phyloP scores from a whole-genome alignment of 2,888 invertebrate species.

The Acanthopleura granulata region DNA sequence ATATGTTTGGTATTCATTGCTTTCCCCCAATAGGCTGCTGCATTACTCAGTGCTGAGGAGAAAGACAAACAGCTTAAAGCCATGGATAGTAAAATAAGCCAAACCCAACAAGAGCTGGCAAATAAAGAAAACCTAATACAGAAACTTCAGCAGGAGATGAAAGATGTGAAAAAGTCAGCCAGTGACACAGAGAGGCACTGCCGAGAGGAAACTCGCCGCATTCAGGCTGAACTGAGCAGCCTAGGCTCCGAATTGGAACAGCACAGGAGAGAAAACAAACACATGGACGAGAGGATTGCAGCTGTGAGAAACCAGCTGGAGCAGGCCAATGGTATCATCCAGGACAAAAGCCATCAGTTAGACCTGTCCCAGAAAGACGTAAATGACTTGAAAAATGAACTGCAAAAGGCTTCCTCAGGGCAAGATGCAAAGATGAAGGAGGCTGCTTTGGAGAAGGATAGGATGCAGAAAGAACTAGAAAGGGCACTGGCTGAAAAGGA shows the following conservation, averaged over 20 bases:
- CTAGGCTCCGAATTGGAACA: neutral
- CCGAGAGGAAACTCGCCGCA: constrained; percentile 28
- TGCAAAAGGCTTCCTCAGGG: neutral
- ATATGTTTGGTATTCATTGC: no score
- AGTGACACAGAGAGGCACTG: constrained; percentile 18
- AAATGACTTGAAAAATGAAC: constrained; percentile 6
- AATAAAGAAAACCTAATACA: constrained; percentile 35
- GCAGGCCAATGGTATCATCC: neutral
- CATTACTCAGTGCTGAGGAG: neutral
- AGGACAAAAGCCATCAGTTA: neutral
- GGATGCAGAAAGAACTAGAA: constrained; percentile 20
- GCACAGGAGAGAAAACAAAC: neutral
- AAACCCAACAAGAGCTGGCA: constrained; percentile 27
- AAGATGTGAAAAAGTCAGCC: constrained; percentile 10
- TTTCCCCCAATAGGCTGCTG: no score
- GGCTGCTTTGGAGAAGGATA: constrained; percentile 14
- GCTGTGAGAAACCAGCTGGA: neutral
- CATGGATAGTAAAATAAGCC: neutral
- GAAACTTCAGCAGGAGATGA: constrained; percentile 12
- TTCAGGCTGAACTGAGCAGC: neutral
- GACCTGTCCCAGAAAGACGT: neutral
- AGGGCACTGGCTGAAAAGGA: constrained; percentile 11
- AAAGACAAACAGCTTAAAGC: neutral
- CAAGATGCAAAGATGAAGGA: constrained; percentile 18
- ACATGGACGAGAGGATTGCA: neutral